phyloP scores from a whole-genome alignment of 2,797 vertebrate species.

The Bradypodion ventrale region DNA sequence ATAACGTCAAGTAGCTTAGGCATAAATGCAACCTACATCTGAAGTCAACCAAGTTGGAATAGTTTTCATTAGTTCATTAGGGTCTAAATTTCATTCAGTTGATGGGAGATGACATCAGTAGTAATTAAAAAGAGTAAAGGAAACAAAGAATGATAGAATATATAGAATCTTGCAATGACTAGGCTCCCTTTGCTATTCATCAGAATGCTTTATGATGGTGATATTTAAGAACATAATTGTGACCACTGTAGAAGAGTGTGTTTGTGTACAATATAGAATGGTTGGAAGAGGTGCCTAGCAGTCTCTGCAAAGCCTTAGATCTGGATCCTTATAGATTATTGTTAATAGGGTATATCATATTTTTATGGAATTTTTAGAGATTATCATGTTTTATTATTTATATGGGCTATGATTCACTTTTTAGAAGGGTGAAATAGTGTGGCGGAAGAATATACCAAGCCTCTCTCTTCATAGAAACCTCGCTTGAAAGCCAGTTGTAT shows the following conservation, averaged over 20 bases:
- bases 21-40: constrained; percentile 24
- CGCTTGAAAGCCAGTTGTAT: no score
- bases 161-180: not conserved
- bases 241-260: not conserved
- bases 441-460: not conserved
- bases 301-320: not conserved
- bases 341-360: not conserved
- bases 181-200: constrained; percentile 5
- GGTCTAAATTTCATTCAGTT: constrained; percentile 25
- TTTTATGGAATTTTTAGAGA: not conserved
- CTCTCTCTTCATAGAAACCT: not conserved
- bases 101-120: constrained; percentile 1
- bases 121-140: constrained; percentile 20
- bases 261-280: not conserved
- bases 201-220: not conserved
- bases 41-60: constrained; percentile 32
- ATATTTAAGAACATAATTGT: constrained; percentile 5
- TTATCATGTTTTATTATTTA: not conserved
- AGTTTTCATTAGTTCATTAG: constrained; percentile 17
- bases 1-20: not conserved
- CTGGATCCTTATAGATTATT: not conserved
- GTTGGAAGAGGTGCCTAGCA: not conserved
- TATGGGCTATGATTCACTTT: not conserved
- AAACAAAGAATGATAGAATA: not conserved
- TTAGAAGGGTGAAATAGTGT: not conserved